Evolutionary conservation across 2,797 vertebrate genomes (phyloP), one percentile per base, ranked within the genome.

Genomic region (Amblyraja radiata): DNA sequence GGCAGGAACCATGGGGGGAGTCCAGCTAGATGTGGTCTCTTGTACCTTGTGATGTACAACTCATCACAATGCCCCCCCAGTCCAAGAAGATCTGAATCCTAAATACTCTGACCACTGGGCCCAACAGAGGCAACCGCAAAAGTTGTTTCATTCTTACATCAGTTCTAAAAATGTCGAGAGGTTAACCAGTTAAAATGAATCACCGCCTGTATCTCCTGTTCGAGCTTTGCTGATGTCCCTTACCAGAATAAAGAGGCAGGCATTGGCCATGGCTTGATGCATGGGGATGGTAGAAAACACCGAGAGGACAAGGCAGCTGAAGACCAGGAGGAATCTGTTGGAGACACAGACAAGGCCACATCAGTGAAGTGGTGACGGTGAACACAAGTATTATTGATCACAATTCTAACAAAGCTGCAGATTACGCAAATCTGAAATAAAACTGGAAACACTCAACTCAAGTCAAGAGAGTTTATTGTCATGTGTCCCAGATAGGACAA

Each of bases 231-330:
- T 4, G 10, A 28, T 1, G 13, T 92, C 11, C 46, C 68, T 98
- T 96, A 99, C 99, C 97, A 99, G 97, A 95, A 99, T 99, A 95
- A 99, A 99, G 95, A 99, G 98, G 95, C 97, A 97, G 95, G 99
- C 94, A 94, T 99, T 99, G 96, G 99, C 97, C 93, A 97, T 11
- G 94, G 97, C 97, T 94, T 99, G 98, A 96, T 99, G 97, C 78
- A 98, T 98, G 46, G 97, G 98, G 95, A 99, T 99, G 96, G 99
- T 99, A 95, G 99, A 99, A 96, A 99, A 98, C 94, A 99, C 99
- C 0, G 99, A 99, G 94, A 99, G 96, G 96, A 99, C 98, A 97
- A 99, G 96, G 96, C 99, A 99, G 97, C 98, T 98, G 96, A 99
- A 98, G 95, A 99, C 99, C 25, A 99, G 97, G 95, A 99, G 95